Evolutionary conservation across 2,888 invertebrate genomes (phyloP), one percentile per base, ranked within the genome.

Genomic region (Nasonovia ribisnigri): DNA sequence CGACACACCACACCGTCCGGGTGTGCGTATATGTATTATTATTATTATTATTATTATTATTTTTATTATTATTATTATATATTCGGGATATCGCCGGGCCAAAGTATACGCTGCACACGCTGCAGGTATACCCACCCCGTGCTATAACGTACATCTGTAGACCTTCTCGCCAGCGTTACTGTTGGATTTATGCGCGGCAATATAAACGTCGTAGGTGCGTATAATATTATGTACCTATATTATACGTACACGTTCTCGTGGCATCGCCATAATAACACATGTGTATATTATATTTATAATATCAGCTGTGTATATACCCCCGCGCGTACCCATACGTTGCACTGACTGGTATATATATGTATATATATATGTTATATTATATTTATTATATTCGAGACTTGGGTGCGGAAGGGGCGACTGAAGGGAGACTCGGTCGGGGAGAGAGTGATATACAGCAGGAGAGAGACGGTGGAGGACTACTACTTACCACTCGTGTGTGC

Each of bases 361-460:
- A 57, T 57, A 57, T 29, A 89, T 89, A 89, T 36, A 57, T 57
- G 57, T 54, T n/a, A 57, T 57, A 89, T 57, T 89, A 89, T 42
- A 57, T 57, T 57, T 57, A 57, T 57, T 43, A 43, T 57, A 26
- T 43, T 42, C 6, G 57, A 48, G 46, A 42, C 11, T 4, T 11
- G 36, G 11, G 10, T 3, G 20, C 1, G 42, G 43, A 42, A 88
- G 10, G 87, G n/a, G n/a, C 5, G 54, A 54, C 54, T 54, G 51
- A 16, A 11, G 16, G 0, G 51, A 42, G 20, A 88, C 67, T n/a
- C 67, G 16, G n/a, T 24, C n/a, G n/a, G n/a, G n/a, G 67, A 5
- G 67, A 0, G 54, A 57, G 24, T 6, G 54, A n/a, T n/a, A n/a
- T n/a, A n/a, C n/a, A n/a, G n/a, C n/a, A n/a, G n/a, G n/a, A 67